Conservation (phyloP, 2,797 vertebrate species). For the Phoeniculus purpureus region DNA sequence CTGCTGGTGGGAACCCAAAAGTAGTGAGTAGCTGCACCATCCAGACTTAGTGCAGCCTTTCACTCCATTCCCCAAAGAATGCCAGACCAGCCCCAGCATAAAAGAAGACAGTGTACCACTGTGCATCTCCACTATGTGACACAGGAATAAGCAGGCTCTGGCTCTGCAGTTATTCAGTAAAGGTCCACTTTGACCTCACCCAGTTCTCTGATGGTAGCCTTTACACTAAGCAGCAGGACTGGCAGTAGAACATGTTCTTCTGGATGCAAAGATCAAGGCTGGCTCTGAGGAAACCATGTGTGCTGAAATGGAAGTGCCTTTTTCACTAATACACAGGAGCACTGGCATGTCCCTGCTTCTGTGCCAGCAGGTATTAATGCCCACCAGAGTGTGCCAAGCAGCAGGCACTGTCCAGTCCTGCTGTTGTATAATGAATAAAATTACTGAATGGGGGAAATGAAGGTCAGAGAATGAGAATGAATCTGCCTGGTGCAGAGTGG, state of each 20-base stretch:
- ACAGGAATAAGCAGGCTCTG: not conserved
- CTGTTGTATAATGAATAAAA: conserved; percentile 54
- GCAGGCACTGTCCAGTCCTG: conserved; percentile 65
- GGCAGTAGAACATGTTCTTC: not conserved
- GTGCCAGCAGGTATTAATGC: conserved; percentile 62
- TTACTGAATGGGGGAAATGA: conserved; percentile 41
- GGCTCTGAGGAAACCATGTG: not conserved
- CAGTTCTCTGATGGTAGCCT: not conserved
- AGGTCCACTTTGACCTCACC: not conserved
- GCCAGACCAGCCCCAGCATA: not conserved
- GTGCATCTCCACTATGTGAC: not conserved
- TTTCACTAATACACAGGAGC: conserved; percentile 47
- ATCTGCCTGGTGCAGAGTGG: not conserved
- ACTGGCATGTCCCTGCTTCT: conserved; percentile 36
- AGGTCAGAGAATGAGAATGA: conserved; percentile 19
- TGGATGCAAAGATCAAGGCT: not conserved
- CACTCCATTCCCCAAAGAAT: not conserved
- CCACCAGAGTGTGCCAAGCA: conserved; percentile 54
- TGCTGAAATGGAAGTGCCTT: conserved; percentile 38
- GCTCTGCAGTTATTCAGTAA: not conserved
- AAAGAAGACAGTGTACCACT: not conserved
- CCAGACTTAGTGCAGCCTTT: not conserved
- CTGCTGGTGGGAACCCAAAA: not conserved
- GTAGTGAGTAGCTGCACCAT: not conserved
- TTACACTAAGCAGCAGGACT: not conserved